Conservation (phyloP, 2,888 invertebrate species). For the Abrostola tripartita region DNA sequence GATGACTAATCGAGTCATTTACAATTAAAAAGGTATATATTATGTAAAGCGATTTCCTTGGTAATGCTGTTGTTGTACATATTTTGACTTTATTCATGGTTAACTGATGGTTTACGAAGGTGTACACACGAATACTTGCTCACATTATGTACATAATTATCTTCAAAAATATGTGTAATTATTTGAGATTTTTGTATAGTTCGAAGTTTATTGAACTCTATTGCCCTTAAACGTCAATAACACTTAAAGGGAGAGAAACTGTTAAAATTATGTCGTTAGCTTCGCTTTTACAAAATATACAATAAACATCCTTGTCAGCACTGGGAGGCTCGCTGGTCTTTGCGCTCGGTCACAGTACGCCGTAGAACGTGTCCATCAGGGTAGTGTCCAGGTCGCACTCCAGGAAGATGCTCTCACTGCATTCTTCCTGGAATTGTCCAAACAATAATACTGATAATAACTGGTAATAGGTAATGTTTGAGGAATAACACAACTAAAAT, state of each 20-base stretch:
- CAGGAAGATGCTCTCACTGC: conserved; percentile 83
- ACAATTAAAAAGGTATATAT: conserved; percentile 69
- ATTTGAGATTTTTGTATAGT: conserved; percentile 38
- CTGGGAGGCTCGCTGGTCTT: conserved; percentile 17
- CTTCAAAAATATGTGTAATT: conserved; percentile 22
- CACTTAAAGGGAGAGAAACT: conserved; percentile 39
- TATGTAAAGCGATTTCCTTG: conserved; percentile 84
- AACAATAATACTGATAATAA: not conserved
- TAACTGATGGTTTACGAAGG: conserved; percentile 61
- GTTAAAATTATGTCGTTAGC: conserved; percentile 37
- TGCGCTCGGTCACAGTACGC: conserved; percentile 76
- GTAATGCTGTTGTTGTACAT: conserved; percentile 77
- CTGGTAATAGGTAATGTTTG: not conserved
- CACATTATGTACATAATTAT: conserved; percentile 19
- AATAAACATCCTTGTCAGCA: conserved; percentile 38
- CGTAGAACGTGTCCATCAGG: conserved; percentile 84
- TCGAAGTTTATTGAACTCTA: conserved; percentile 32
- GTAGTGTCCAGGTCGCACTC: conserved; percentile 84
- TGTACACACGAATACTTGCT: conserved; percentile 18
- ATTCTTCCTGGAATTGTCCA: conserved; percentile 78
- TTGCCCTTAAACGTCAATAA: conserved; percentile 13
- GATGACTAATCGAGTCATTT: conserved; percentile 70
- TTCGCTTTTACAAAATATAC: conserved; percentile 64
- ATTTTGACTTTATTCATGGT: conserved; percentile 67
- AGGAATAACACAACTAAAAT: not conserved